Base-by-base conservation (phyloP, 1,140 invertebrate species). In the Uloborus diversus region DNA sequence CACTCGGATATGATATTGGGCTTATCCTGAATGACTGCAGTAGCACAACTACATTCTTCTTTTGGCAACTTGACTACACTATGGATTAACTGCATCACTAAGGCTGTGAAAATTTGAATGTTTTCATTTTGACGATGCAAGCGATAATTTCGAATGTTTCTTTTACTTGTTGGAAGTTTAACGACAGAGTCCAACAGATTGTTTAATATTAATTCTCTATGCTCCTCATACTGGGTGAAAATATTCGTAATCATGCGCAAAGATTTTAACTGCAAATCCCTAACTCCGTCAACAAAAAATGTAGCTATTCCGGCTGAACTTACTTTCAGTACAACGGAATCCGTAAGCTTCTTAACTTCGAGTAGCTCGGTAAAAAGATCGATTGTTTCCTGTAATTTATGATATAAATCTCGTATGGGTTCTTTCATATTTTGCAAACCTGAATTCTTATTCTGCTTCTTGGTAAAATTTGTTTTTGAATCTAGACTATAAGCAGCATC, bases 141-240 rank as follows among this genome's bases (percentile, higher is more conserved):
- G 83, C 96, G 57, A 69, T 81, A 83, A 62, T 75, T 82, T 66
- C 78, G 61, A 71, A 98, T 89, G 88, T 95, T 97, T 85, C 96
- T 91, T 87, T 99, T 99, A 82, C 94, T 97, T 85, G 95, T 97
- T 35, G 98, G 97, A 83, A 99, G 90, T 84, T 97, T 90, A 30
- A 97, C 96, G 86, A 99, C 95, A 7, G 97, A 99, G n/a, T 96
- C 94, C 57, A 99, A 88, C 64, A 99, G 97, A 86, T 99, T 98
- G 84, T 99, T 96, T 42, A 99, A 87, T 59, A 99, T 90, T 64
- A 98, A 89, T 84, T 96, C 91, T 62, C 98, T 90, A 86, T 99
- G 96, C 85, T 96, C 96, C 83, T 98, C 96, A 86, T 99, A 99
- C 84, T 93, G 91, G 7, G 95, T 94, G 88, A 99, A 99, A 85